phyloP scores from a whole-genome alignment of 1,140 invertebrate genomes.

The Drosophila tristis region DNA sequence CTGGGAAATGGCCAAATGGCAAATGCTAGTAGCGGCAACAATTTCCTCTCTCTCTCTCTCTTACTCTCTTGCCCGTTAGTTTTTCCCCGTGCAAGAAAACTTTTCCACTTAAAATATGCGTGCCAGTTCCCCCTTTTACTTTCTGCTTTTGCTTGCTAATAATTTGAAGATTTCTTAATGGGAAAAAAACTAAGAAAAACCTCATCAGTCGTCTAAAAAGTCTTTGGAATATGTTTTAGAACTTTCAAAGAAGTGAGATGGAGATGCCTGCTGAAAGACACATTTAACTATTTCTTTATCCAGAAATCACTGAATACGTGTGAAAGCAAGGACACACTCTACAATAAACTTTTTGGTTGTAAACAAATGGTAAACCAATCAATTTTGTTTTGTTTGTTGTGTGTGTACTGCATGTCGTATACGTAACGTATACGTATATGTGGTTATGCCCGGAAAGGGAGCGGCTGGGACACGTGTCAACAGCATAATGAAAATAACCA shows the following conservation, averaged over 20 bases:
- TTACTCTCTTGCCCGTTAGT: too few relatives aligned
- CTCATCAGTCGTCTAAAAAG: slow-evolving; percentile 3
- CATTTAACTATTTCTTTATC: too few relatives aligned
- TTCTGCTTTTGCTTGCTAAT: slow-evolving; percentile 29
- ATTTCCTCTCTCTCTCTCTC: slow-evolving; percentile 48
- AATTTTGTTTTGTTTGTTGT: too few relatives aligned
- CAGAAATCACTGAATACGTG: too few relatives aligned
- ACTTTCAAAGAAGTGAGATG: background rate
- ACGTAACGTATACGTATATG: slow-evolving; percentile 32
- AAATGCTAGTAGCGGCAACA: slow-evolving; percentile 72
- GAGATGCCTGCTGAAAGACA: too few relatives aligned
- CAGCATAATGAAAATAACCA: slow-evolving; percentile 38
- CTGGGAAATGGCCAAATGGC: slow-evolving; percentile 58
- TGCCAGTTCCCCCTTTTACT: slow-evolving; percentile 22
- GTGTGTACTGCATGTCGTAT: slow-evolving; percentile 47
- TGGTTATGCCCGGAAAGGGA: slow-evolving; percentile 37
- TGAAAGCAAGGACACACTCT: too few relatives aligned
- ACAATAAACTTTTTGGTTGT: too few relatives aligned
- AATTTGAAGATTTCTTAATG: slow-evolving; percentile 54
- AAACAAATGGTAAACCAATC: too few relatives aligned
- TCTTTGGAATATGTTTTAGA: slow-evolving; percentile 51
- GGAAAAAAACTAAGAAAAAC: slow-evolving; percentile 52
- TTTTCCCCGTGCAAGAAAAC: slow-evolving; percentile 12
- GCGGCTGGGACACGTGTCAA: slow-evolving; percentile 22
- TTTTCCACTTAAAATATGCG: slow-evolving; percentile 80